phyloP scores from a whole-genome alignment of 2,888 invertebrate genomes.

The Cerastis rubricosa region DNA sequence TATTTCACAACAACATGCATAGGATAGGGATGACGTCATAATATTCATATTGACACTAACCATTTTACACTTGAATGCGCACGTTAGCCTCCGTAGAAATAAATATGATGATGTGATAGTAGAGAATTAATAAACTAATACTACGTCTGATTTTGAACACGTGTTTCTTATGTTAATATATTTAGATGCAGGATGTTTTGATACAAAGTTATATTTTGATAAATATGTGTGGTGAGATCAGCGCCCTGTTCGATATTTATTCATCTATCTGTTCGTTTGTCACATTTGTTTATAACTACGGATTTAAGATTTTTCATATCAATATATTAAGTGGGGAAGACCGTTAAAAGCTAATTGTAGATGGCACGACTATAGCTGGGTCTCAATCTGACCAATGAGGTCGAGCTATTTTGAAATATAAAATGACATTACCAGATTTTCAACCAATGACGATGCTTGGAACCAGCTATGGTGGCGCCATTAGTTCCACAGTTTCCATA shows the following conservation, averaged over 20 bases:
- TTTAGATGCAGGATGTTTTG: conserved; percentile 37
- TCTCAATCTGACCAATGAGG: too few species aligned
- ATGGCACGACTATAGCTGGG: too few species aligned
- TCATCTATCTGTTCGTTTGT: conserved; percentile 5
- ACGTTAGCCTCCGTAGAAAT: not conserved
- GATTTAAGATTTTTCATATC: not conserved
- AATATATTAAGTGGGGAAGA: too few species aligned
- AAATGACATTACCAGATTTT: too few species aligned
- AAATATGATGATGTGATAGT: conserved; percentile 3
- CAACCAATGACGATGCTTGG: too few species aligned
- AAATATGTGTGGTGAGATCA: conserved; percentile 37
- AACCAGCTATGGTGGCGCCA: too few species aligned
- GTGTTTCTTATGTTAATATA: conserved; percentile 24
- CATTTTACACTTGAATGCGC: conserved; percentile 12
- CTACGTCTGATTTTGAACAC: conserved; percentile 39
- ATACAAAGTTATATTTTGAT: conserved; percentile 38
- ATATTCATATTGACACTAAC: conserved; percentile 43
- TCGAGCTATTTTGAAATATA: too few species aligned
- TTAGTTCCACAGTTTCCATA: too few species aligned
- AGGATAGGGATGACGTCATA: conserved; percentile 33
- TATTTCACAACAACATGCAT: conserved; percentile 46
- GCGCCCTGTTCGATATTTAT: conserved; percentile 12
- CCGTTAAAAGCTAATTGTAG: too few species aligned
- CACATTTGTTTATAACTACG: conserved; percentile 20
- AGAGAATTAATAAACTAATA: conserved; percentile 27